phyloP scores from a whole-genome alignment of 2,797 vertebrate genomes.

The Chlorospingus flavigularis region DNA sequence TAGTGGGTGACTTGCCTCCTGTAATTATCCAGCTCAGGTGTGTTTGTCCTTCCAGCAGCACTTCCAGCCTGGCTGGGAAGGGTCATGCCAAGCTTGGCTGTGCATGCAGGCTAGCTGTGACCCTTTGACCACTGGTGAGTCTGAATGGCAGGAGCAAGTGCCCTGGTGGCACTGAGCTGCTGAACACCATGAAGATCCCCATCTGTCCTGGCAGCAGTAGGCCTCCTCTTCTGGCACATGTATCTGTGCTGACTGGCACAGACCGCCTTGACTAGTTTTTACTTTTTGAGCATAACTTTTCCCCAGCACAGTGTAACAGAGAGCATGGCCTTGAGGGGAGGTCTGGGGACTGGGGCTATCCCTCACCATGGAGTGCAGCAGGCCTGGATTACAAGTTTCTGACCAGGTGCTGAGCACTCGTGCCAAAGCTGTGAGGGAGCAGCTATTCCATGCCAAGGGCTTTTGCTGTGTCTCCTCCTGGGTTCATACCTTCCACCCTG shows the following conservation, averaged over 20 bases:
- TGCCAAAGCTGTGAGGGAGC: constrained; percentile 41
- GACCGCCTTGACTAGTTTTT: neutral
- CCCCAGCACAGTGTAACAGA: neutral
- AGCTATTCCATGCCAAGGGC: neutral
- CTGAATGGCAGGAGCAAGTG: neutral
- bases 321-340: neutral
- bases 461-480: neutral
- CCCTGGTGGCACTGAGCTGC: neutral
- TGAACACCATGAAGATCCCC: neutral
- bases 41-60: neutral
- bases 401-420: neutral
- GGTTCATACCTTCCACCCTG: neutral
- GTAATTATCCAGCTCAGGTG: neutral
- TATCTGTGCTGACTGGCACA: neutral
- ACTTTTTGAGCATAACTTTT: neutral
- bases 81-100: neutral
- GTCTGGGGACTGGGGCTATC: neutral
- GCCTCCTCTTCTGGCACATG: neutral
- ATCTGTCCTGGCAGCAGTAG: neutral
- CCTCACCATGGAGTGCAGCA: neutral
- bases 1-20: neutral
- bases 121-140: neutral
- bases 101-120: neutral
- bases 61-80: neutral
- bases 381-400: neutral